A percentile compares a stretch with the other conserved stretches of the same genome.
These are phyloP conservation scores for Montifringilla adamsi DNA, from an alignment of 2,113 vertebrate species.

Conservation along the genomic window DNA sequence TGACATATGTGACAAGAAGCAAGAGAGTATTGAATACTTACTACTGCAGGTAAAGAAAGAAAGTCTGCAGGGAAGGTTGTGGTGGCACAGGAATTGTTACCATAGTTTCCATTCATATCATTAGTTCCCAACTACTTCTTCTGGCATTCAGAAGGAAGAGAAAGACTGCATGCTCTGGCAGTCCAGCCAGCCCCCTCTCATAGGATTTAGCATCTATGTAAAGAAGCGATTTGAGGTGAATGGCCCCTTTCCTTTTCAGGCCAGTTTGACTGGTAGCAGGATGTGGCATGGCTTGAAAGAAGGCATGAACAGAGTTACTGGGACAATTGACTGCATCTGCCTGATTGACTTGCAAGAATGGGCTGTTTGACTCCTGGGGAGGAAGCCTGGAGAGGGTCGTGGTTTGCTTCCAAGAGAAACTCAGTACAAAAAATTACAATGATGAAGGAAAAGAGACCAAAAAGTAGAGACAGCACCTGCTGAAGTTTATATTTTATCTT, in stretches of 20 bases:
- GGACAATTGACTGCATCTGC: neutral
- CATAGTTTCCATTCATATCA: neutral
- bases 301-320: neutral
- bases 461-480: neutral
- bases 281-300: neutral
- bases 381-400: neutral
- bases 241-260: slow-evolving; percentile 1
- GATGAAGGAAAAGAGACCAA: neutral
- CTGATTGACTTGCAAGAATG: slow-evolving; percentile 13
- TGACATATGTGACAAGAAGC: neutral
- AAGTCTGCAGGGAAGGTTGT: neutral
- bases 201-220: neutral
- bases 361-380: neutral
- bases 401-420: neutral
- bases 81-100: slow-evolving; percentile 17
- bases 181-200: neutral
- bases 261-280: neutral
- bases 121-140: slow-evolving; percentile 5
- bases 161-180: neutral
- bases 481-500: neutral
- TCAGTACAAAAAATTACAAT: neutral
- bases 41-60: neutral
- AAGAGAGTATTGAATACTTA: neutral
- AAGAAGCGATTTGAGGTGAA: neutral
- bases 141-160: slow-evolving; percentile 7